These are phyloP conservation scores for Pseudonaja textilis DNA, from an alignment of 2,113 vertebrate genomes.

Conservation along the genomic window DNA sequence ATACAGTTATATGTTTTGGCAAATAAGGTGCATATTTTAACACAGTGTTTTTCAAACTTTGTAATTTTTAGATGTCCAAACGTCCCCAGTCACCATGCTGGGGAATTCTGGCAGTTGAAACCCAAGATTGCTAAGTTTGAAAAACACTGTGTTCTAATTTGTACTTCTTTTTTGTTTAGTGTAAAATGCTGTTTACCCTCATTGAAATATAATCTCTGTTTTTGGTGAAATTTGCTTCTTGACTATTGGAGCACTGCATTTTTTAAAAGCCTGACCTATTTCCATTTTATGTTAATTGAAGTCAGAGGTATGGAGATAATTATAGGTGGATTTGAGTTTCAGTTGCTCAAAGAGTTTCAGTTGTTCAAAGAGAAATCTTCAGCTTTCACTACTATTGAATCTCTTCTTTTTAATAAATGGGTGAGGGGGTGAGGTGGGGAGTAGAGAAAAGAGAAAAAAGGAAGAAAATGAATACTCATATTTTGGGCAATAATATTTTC, in stretches of 20 bases:
- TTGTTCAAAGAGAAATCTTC: background rate
- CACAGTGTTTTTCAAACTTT: background rate
- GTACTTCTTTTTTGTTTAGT: no score
- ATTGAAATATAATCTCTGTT: no score
- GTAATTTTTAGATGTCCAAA: background rate
- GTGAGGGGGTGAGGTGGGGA: background rate
- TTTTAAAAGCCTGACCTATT: no score
- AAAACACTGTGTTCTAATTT: no score
- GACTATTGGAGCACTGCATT: no score
- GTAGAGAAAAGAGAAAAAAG: background rate
- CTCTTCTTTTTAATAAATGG: background rate
- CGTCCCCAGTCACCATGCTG: background rate
- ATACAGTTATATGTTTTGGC: background rate
- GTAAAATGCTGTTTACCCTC: no score
- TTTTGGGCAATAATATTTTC: background rate
- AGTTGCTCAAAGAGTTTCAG: background rate
- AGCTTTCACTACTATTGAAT: background rate
- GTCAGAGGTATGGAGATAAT: background rate
- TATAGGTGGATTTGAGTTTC: background rate
- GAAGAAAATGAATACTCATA: background rate
- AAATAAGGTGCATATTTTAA: background rate
- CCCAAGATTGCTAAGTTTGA: no score
- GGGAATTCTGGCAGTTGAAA: no score
- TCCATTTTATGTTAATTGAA: no score
- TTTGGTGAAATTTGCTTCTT: no score